Base-by-base conservation (phyloP, 2,797 vertebrate genomes). In the Tarsius wallacei region DNA sequence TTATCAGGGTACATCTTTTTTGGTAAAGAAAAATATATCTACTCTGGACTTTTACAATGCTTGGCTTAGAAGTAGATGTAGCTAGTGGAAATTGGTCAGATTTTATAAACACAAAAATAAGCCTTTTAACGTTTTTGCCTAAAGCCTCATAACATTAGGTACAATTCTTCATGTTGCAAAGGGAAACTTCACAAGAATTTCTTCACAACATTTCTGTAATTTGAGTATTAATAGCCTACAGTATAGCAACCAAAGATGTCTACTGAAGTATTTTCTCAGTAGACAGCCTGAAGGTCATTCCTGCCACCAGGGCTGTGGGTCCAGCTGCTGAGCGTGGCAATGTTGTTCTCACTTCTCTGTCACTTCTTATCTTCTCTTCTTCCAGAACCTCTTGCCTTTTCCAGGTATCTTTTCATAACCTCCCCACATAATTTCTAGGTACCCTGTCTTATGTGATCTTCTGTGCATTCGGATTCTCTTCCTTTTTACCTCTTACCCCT, bases 41-140 rank as follows among this genome's bases (percentile, higher is more conserved):
- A 84, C 55, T 80, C 24, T 95, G 90, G n/a, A 77, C 63, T 93
- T 87, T 66, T 17, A 78, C 53, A 82, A 77, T 82, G 15, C 71
- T 94, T 95, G 33, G 14, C 42, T 84, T 93, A 84, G 42, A 91
- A 42, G 5, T 68, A 93, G 28, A n/a, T 68, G 1, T 68, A 91
- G 12, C 24, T 61, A 66, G 33, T 87, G 31, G n/a, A 80, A 74
- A 76, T 57, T 80, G 57, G 16, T 88, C 49, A 68, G 71, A 78
- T 90, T 94, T 96, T 64, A 42, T 76, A 96, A 82, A 78, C 4
- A 82, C 31, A 88, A 71, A 83, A 53, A 49, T 77, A 87, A 82
- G 22, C 19, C 33, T 11, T 42, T 82, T 71, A 76, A 53, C 7
- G 26, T 31, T 84, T 89, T 91, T 24, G 82, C 59, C 76, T 86